phyloP scores from a whole-genome alignment of 2,888 invertebrate genomes.

The Colostygia pectinataria region DNA sequence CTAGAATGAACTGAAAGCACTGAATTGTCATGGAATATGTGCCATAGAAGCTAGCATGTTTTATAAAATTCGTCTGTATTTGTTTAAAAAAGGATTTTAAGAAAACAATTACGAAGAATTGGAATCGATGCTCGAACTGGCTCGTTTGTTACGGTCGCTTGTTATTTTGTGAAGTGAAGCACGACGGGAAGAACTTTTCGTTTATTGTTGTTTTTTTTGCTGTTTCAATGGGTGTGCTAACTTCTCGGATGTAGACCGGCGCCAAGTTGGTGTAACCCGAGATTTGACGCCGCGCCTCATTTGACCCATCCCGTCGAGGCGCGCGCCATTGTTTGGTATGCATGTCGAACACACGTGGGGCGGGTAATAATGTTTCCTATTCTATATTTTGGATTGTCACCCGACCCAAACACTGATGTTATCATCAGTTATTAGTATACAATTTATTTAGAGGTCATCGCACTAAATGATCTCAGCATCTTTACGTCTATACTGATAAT shows the following conservation, averaged over 20 bases:
- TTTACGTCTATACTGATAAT: no score
- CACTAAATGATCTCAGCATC: no score
- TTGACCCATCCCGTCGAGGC: conserved; percentile 69
- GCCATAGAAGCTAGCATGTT: no score
- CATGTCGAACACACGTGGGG: conserved; percentile 59
- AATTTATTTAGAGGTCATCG: no score
- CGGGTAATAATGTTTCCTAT: conserved; percentile 52
- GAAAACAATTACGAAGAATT: background rate
- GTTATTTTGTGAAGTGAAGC: conserved; percentile 69
- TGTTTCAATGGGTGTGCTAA: conserved; percentile 67
- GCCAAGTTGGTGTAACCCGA: conserved; percentile 76
- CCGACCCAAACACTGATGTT: conserved; percentile 42
- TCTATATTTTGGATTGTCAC: conserved; percentile 54
- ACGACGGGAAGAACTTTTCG: conserved; percentile 56
- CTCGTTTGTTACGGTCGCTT: conserved; percentile 66
- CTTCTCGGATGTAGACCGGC: conserved; percentile 67
- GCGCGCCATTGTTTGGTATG: conserved; percentile 68
- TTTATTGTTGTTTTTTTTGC: conserved; percentile 60
- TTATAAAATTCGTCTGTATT: background rate
- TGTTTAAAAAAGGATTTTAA: background rate
- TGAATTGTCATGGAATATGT: no score
- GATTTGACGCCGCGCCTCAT: conserved; percentile 75
- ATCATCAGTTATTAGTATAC: no score
- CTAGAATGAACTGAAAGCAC: no score
- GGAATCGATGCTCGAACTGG: conserved; percentile 44